Evolutionary conservation across 2,888 invertebrate genomes (phyloP).

Genomic region (Parthenolecanium corni): DNA sequence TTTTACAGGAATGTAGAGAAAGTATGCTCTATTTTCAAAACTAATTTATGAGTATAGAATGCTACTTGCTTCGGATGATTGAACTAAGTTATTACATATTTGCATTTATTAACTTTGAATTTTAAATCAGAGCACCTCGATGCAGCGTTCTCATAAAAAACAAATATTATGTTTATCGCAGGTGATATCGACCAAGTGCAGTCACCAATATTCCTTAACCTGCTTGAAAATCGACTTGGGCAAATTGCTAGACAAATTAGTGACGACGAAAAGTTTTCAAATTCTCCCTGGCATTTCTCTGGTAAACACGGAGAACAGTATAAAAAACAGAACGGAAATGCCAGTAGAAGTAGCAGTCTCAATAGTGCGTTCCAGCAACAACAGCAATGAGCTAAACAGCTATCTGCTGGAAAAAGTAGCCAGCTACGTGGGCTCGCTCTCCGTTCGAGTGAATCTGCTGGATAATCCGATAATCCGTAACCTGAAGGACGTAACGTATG

Average conservation of each 20-base stretch:
- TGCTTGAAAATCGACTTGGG: slow-evolving; percentile 68
- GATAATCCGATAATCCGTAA: slow-evolving; percentile 33
- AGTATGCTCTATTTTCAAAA: too few species aligned
- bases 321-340: slow-evolving; percentile 22
- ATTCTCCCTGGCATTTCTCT: slow-evolving; percentile 58
- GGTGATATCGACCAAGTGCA: slow-evolving; percentile 39
- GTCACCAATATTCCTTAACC: slow-evolving; percentile 52
- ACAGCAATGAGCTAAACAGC: slow-evolving; percentile 31
- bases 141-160: too few species aligned
- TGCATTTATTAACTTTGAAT: too few species aligned
- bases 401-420: slow-evolving; percentile 31
- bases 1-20: too few species aligned
- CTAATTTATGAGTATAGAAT: too few species aligned
- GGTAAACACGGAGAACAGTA: slow-evolving; percentile 29
- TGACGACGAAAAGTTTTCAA: slow-evolving; percentile 56
- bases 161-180: too few species aligned
- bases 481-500: slow-evolving; percentile 30
- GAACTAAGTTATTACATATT: too few species aligned
- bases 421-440: slow-evolving; percentile 33
- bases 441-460: slow-evolving; percentile 34
- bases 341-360: slow-evolving; percentile 29
- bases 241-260: slow-evolving; percentile 60
- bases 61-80: too few species aligned
- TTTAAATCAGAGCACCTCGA: too few species aligned
- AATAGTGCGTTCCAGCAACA: slow-evolving; percentile 28